Evolutionary conservation across 2,797 vertebrate species (phyloP).

Genomic region (Enteromius argenteus): DNA sequence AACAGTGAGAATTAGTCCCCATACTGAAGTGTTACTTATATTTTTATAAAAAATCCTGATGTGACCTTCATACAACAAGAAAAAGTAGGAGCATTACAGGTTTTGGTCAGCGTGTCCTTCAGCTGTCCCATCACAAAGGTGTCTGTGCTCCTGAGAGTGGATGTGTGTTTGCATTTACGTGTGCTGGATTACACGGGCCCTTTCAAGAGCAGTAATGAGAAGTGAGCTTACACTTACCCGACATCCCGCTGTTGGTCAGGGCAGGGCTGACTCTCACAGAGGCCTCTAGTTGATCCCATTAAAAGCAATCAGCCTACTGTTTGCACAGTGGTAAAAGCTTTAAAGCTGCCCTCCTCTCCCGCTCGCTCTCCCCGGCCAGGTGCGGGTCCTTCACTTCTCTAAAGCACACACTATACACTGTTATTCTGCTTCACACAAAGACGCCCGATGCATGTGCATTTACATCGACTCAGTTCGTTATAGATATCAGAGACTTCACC

Average conservation of each 20-base stretch:
- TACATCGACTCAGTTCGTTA: background rate
- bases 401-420: constrained; percentile 16
- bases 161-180: constrained; percentile 55
- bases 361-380: constrained; percentile 28
- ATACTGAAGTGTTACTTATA: background rate
- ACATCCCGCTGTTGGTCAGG: constrained; percentile 49
- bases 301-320: constrained; percentile 75
- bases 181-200: constrained; percentile 43
- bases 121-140: constrained; percentile 37
- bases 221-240: constrained; percentile 50
- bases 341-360: constrained; percentile 45
- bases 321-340: constrained; percentile 62
- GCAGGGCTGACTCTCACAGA: constrained; percentile 50
- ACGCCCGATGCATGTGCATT: background rate
- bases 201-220: constrained; percentile 53
- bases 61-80: background rate
- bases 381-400: constrained; percentile 15
- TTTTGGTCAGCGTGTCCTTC: background rate
- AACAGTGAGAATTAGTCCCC: background rate
- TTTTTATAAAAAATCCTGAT: background rate
- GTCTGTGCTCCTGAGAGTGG: constrained; percentile 25
- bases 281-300: constrained; percentile 78
- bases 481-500: background rate
- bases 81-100: background rate
- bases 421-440: background rate